Evolutionary conservation across 2,888 invertebrate genomes (phyloP), one percentile per base, ranked within the genome.

Genomic region (Eilema caniola): DNA sequence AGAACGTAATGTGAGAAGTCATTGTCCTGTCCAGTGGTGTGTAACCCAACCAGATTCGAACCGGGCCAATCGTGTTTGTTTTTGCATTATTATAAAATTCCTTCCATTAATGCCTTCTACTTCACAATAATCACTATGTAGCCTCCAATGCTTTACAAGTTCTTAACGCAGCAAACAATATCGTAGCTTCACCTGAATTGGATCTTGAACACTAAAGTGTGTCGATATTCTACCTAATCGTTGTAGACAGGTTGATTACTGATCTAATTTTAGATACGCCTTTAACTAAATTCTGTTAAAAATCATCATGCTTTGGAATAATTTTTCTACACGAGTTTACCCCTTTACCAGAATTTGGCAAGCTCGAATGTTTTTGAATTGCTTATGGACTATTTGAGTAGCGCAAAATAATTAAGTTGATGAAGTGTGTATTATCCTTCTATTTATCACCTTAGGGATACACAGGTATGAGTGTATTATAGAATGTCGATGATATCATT

Each of bases 71-170:
- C 93, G 81, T 89, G 92, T 93, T 93, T 89, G 89, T 93, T 93
- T 93, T 94, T 92, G 90, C 92, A 90, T 88, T 90, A 91, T 93
- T 93, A 93, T 91, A 92, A 93, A 92, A 92, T 92, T 91, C 91
- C 90, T 86, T 85, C 81, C 83, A 83, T 72, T 82, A 74, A 81
- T 70, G 68, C 72, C 66, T 64, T 70, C 76, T 77, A 71, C 62
- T 24, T 67, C 23, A 73, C 71, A 68, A 63, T 69, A n/a, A 85
- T 83, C 72, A 80, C 73, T 53, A 67, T 70, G 70, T 62, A 68
- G n/a, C 62, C 63, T 82, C 75, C 88, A 89, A 79, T 78, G 86
- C 79, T 70, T 78, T 59, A 56, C 62, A 62, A 57, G 66, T 69
- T 66, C 11, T 33, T 57, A 16, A 60, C 64, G 33, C 62, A 16